These are phyloP conservation scores for Charaxes varanes DNA, from an alignment of 1,140 invertebrate genomes.

Conservation along the genomic window DNA sequence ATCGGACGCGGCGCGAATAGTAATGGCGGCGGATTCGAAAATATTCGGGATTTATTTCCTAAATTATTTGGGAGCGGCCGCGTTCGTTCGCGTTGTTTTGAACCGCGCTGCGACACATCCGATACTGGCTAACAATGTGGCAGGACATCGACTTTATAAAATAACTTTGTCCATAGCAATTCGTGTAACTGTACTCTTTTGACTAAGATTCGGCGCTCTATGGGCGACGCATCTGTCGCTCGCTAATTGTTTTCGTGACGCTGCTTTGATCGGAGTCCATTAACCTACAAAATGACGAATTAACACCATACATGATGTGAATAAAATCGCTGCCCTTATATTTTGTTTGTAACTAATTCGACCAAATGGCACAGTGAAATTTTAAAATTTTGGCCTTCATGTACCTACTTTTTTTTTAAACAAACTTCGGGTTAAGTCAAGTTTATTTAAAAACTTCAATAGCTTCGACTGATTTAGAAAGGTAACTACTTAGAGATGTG, in stretches of 20 bases:
- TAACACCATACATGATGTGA: too few species aligned
- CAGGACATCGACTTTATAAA: constrained; percentile 71
- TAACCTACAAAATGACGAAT: constrained; percentile 12
- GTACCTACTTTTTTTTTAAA: too few species aligned
- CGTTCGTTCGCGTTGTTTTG: constrained; percentile 38
- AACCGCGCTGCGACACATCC: constrained; percentile 49
- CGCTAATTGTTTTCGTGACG: constrained; percentile 25
- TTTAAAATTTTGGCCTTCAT: too few species aligned
- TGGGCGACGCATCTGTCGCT: constrained; percentile 16
- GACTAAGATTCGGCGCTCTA: constrained; percentile 27
- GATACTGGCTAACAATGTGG: constrained; percentile 53
- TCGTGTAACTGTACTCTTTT: constrained; percentile 51
- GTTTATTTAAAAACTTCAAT: too few species aligned
- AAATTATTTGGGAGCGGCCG: constrained; percentile 50
- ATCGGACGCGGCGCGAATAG: constrained; percentile 45
- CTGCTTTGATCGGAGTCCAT: constrained; percentile 11
- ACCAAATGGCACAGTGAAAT: too few species aligned
- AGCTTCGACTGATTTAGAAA: background rate
- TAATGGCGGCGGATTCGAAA: constrained; percentile 33
- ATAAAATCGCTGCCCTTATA: too few species aligned
- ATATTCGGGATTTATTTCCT: constrained; percentile 50
- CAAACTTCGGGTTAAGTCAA: too few species aligned
- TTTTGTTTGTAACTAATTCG: too few species aligned
- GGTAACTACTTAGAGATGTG: too few species aligned
- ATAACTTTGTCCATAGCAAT: constrained; percentile 54